These are phyloP conservation scores for Pogona vitticeps DNA, from an alignment of 2,113 vertebrate species.

Conservation along the genomic window DNA sequence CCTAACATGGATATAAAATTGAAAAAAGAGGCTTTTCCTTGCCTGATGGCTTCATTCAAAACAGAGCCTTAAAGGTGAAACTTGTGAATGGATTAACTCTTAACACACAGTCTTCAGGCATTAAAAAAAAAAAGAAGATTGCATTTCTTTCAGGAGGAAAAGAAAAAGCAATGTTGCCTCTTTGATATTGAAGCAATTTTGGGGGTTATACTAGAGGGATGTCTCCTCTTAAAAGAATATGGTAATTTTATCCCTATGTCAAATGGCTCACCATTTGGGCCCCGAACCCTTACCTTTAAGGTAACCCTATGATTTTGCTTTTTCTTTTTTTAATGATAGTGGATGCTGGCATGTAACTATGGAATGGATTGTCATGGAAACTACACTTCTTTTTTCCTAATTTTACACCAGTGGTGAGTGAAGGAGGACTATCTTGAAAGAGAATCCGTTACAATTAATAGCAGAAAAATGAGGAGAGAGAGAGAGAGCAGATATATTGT, in stretches of 20 bases:
- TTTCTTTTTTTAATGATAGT: slow-evolving; percentile 71
- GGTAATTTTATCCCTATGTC: slow-evolving; percentile 48
- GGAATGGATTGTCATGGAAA: slow-evolving; percentile 79
- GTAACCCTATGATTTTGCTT: slow-evolving; percentile 73
- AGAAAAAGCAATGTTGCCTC: not conserved
- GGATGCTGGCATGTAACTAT: slow-evolving; percentile 72
- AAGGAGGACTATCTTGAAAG: slow-evolving; percentile 62
- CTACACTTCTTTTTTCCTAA: slow-evolving; percentile 70
- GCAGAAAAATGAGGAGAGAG: slow-evolving; percentile 58
- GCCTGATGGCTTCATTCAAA: slow-evolving; percentile 29
- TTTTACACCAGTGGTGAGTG: slow-evolving; percentile 66
- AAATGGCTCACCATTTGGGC: slow-evolving; percentile 65
- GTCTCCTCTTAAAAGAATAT: slow-evolving; percentile 67
- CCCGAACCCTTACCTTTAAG: slow-evolving; percentile 67
- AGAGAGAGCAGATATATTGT: not conserved
- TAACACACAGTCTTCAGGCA: not conserved
- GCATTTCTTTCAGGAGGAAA: not conserved
- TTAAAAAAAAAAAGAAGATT: not conserved
- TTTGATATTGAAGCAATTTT: not conserved
- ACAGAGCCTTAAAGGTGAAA: not conserved
- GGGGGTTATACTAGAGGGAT: slow-evolving; percentile 56
- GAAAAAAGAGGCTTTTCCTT: not conserved
- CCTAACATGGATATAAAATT: not conserved
- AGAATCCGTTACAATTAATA: slow-evolving; percentile 58
- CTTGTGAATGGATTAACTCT: slow-evolving; percentile 27